These are phyloP conservation scores for Meriones psammophilus DNA, from an alignment of 2,797 vertebrate genomes.

Conservation along the genomic window DNA sequence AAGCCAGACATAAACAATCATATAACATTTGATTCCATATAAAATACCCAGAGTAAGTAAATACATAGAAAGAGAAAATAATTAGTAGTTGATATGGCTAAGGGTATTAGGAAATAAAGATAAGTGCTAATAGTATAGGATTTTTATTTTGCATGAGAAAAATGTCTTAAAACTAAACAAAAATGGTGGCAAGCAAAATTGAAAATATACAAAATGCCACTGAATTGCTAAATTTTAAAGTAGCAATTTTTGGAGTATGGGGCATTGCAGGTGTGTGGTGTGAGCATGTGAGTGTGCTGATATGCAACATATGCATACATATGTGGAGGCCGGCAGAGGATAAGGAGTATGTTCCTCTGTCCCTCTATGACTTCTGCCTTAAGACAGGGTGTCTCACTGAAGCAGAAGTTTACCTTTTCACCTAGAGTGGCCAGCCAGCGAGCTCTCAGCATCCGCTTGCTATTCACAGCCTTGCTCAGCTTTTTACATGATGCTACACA, in stretches of 20 bases:
- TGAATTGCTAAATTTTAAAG: background rate
- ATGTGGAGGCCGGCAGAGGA: background rate
- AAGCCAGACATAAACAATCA: background rate
- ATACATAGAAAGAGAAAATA: constrained; percentile 14
- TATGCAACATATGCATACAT: background rate
- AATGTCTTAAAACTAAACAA: constrained; percentile 18
- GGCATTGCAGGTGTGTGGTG: background rate
- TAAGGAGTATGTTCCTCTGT: background rate
- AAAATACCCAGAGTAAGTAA: constrained; percentile 15
- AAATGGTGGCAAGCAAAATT: background rate
- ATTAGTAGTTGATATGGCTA: background rate
- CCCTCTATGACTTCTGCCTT: too few species aligned
- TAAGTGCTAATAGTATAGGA: background rate
- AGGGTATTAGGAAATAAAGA: background rate
- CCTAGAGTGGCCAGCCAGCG: background rate
- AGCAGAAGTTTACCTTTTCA: background rate
- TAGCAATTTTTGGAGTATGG: background rate
- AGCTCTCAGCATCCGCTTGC: background rate
- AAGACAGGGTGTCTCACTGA: background rate
- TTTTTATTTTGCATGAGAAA: constrained; percentile 21
- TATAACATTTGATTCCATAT: background rate
- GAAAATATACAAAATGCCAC: constrained; percentile 12
- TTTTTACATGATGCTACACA: background rate
- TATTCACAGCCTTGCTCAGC: background rate
- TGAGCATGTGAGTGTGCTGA: background rate